These are phyloP conservation scores for Cheilosia grossa DNA, from an alignment of 2,888 invertebrate genomes.

Conservation along the genomic window DNA sequence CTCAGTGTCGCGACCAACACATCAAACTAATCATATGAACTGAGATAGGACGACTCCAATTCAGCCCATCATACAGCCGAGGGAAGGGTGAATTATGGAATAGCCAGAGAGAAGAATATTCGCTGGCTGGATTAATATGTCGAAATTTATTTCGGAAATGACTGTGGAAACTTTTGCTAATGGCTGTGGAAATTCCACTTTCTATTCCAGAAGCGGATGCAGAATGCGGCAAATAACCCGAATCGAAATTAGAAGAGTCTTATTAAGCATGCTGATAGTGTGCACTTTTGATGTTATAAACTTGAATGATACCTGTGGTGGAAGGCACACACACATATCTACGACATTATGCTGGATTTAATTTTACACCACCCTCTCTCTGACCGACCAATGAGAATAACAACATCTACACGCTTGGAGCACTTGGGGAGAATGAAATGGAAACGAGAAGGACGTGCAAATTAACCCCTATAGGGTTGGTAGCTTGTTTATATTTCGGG, in stretches of 20 bases:
- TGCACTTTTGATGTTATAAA: conserved; percentile 45
- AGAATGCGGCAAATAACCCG: conserved; percentile 43
- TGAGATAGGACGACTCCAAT: not conserved
- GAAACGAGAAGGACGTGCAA: conserved; percentile 59
- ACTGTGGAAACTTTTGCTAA: conserved; percentile 35
- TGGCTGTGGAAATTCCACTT: conserved; percentile 38
- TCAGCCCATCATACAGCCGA: not conserved
- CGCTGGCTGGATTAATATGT: conserved; percentile 3
- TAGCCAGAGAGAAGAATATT: not conserved
- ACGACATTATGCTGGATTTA: conserved; percentile 16
- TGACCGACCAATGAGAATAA: conserved; percentile 23
- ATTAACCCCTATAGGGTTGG: conserved; percentile 61
- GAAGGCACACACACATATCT: conserved; percentile 1
- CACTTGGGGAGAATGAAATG: not conserved
- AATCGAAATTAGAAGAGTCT: conserved; percentile 55
- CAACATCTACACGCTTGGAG: conserved; percentile 16
- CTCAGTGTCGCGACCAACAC: not conserved
- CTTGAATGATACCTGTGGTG: conserved; percentile 53
- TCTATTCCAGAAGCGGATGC: conserved; percentile 43
- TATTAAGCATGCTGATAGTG: conserved; percentile 50
- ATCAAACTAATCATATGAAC: conserved; percentile 10
- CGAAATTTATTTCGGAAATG: conserved; percentile 38
- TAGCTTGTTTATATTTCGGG: conserved; percentile 39
- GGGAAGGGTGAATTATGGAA: not conserved
- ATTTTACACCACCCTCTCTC: conserved; percentile 35